Base-by-base conservation (phyloP, 1,140 invertebrate genomes). In the Hypsibius dujardini region DNA sequence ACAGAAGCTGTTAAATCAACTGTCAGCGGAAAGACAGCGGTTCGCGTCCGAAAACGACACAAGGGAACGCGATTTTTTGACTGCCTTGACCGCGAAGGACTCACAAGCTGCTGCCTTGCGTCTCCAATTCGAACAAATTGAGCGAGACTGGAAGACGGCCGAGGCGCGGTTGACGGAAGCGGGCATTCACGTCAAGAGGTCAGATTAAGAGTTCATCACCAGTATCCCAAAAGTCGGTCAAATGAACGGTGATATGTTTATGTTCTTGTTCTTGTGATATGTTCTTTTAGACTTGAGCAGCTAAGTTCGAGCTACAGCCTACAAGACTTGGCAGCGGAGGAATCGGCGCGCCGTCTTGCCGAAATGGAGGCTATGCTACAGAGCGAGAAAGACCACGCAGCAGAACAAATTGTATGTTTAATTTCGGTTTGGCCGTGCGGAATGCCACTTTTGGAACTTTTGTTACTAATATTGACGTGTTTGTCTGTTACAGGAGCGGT, bases 31-130 rank as follows among this genome's bases (percentile, higher is more conserved):
- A 47, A 76, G 75, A 72, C 80, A 82, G 67, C 78, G 79, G 72
- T 70, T 77, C n/a, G 71, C 81, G 2, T 73, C 79, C 59, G 82
- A 83, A 70, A 72, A 82, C 28, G 77, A 79, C 72, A 76, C 79
- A 46, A 72, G 79, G 71, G 82, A 83, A 74, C 75, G 74, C n/a
- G 82, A 83, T 74, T 71, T 75, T 46, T 70, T 72, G 59, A 74
- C 71, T 70, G 76, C 79, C 2, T 72, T 83, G 3, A 74, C 73
- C n/a, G 81, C 80, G 45, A 83, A 84, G 74, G 82, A 84, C 72
- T 80, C 81, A 2, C 83, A 83, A 74, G 74, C 83, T n/a, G 81
- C 79, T 56, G 79, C 83, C 2, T 73, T 84, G 14, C 74, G 82
- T 71, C 77, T 83, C 1, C 73, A 82, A 60, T 74, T 83, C 2